Percentiles rank a stretch among this genome's conserved stretches.
Conservation (phyloP, 2,113 vertebrate genomes). For the Malurus alboscapulatus region DNA sequence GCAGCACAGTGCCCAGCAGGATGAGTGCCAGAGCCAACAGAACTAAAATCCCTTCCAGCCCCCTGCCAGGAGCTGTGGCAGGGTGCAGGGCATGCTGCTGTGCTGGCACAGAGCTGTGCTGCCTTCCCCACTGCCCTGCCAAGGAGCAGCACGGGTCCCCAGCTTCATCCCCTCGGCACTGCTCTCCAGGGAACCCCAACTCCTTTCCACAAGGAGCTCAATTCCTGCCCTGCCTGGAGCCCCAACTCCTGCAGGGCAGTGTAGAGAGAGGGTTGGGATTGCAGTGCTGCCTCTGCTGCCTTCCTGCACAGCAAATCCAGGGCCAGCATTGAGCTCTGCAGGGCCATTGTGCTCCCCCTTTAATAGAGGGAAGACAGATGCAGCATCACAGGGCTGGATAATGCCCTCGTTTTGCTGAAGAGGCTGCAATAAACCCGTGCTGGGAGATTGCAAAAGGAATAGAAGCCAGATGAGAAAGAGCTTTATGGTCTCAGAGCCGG, state of each 20-base stretch:
- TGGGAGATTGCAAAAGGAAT: constrained; percentile 54
- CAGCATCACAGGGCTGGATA: constrained; percentile 27
- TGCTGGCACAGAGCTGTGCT: background rate
- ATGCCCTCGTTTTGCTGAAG: constrained; percentile 46
- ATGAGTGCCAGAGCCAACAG: background rate
- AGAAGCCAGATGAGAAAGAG: constrained; percentile 52
- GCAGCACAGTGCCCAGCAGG: rapidly evolving
- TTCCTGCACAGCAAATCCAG: background rate
- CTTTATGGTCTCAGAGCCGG: background rate
- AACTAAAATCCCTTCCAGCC: background rate
- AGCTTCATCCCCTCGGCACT: rapidly evolving
- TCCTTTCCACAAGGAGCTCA: background rate
- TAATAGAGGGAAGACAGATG: constrained; percentile 57
- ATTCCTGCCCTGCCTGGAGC: background rate
- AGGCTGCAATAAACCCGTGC: constrained; percentile 37
- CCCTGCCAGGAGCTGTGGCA: rapidly evolving
- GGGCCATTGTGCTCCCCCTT: constrained; percentile 42
- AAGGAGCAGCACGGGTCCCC: rapidly evolving
- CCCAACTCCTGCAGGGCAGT: background rate
- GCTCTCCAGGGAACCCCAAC: rapidly evolving
- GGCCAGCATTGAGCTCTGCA: background rate
- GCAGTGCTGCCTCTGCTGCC: rapidly evolving
- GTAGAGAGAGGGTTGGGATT: background rate
- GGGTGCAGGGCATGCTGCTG: rapidly evolving
- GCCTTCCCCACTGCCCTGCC: background rate